These are phyloP conservation scores for Drosophila antonietae DNA, from an alignment of 2,888 invertebrate species.

Conservation along the genomic window DNA sequence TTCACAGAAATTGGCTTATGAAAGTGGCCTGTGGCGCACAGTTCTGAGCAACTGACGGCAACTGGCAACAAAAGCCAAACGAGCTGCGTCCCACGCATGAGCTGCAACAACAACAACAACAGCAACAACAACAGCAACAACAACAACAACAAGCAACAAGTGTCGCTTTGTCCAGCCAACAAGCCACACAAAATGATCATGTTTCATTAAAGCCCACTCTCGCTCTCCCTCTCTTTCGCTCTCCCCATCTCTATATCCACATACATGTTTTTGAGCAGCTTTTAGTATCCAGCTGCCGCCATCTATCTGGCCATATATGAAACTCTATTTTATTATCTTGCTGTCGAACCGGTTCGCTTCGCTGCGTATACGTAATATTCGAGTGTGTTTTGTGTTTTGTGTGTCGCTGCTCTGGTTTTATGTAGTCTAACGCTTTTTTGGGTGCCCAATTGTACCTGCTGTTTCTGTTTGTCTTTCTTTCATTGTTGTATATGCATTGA, in stretches of 20 bases:
- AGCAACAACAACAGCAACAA: constrained; percentile 37
- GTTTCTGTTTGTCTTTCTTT: constrained; percentile 12
- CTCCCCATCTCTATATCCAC: neutral
- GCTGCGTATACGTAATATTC: constrained; percentile 70
- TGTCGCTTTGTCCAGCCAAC: constrained; percentile 60
- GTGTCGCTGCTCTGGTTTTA: constrained; percentile 41
- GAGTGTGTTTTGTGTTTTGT: constrained; percentile 1
- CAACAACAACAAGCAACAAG: constrained; percentile 42
- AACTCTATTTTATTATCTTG: constrained; percentile 53
- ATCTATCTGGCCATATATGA: constrained; percentile 12
- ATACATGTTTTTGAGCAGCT: constrained; percentile 1
- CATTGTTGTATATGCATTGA: neutral
- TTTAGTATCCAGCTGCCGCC: constrained; percentile 26
- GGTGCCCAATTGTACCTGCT: constrained; percentile 45
- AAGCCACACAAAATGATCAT: constrained; percentile 52
- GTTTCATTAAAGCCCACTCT: constrained; percentile 38
- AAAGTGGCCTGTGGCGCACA: constrained; percentile 17
- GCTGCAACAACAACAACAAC: neutral
- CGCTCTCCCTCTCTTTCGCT: neutral
- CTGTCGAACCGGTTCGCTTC: constrained; percentile 64
- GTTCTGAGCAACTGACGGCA: constrained; percentile 18
- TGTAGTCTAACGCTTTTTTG: constrained; percentile 37
- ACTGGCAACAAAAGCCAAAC: constrained; percentile 25
- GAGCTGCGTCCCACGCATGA: constrained; percentile 53
- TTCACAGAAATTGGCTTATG: constrained; percentile 23